phyloP scores from a whole-genome alignment of 2,797 vertebrate species.

The Garrulus glandarius region DNA sequence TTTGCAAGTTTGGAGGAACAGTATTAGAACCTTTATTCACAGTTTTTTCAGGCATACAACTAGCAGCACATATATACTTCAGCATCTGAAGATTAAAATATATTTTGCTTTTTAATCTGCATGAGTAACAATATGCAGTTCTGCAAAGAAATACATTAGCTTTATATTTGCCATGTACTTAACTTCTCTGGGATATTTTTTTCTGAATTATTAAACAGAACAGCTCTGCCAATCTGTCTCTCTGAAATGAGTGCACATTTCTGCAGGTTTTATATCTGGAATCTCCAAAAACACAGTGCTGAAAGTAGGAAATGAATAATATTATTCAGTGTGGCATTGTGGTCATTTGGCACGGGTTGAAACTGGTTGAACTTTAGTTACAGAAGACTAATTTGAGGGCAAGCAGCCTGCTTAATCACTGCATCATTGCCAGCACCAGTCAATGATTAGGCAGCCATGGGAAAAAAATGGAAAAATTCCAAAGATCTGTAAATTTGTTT shows the following conservation, averaged over 20 bases:
- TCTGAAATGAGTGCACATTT: not conserved
- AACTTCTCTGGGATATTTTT: not conserved
- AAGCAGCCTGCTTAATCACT: not conserved
- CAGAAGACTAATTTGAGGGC: not conserved
- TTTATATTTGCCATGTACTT: not conserved
- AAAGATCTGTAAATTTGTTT: not conserved
- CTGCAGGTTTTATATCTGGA: not conserved
- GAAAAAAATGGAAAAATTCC: not conserved
- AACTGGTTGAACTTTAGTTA: not conserved
- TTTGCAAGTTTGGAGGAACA: not conserved
- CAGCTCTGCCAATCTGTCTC: not conserved
- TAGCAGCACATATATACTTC: not conserved
- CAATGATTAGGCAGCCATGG: not conserved
- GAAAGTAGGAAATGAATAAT: not conserved
- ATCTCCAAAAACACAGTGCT: not conserved
- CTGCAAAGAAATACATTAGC: not conserved
- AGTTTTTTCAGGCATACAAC: not conserved
- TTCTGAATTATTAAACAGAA: not conserved
- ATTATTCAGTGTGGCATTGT: not conserved
- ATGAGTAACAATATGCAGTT: not conserved
- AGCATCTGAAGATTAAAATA: not conserved
- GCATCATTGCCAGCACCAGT: not conserved
- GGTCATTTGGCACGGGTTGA: not conserved
- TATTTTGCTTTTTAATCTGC: not conserved
- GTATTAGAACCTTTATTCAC: not conserved